phyloP scores from a whole-genome alignment of 1,140 invertebrate species.

The Leptopilina clavipes region DNA sequence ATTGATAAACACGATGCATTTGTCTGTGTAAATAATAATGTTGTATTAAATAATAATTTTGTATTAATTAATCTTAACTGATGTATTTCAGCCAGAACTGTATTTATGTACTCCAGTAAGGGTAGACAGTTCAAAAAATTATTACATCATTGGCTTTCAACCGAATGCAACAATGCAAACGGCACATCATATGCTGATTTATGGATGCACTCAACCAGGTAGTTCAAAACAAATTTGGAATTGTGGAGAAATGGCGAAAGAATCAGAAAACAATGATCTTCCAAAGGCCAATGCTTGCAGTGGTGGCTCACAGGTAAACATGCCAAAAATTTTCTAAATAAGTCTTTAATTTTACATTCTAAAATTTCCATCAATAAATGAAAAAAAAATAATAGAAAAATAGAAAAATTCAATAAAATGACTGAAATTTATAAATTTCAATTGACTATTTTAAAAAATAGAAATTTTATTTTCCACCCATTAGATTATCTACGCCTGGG shows the following conservation, averaged over 20 bases:
- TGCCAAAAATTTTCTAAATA: slow-evolving; percentile 14
- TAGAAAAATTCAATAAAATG: too few relatives aligned
- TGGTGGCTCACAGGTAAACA: slow-evolving; percentile 16
- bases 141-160: slow-evolving; percentile 92
- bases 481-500: slow-evolving; percentile 97
- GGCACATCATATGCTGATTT: slow-evolving; percentile 97
- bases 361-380: too few relatives aligned
- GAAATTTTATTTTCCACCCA: slow-evolving; percentile 32
- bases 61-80: slow-evolving; percentile 50
- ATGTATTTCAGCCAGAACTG: slow-evolving; percentile 83
- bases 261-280: slow-evolving; percentile 64
- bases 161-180: slow-evolving; percentile 93
- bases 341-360: too few relatives aligned
- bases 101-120: slow-evolving; percentile 90
- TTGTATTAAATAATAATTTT: too few relatives aligned
- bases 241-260: slow-evolving; percentile 92
- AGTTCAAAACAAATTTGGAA: slow-evolving; percentile 88
- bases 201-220: slow-evolving; percentile 92
- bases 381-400: too few relatives aligned
- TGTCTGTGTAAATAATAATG: too few relatives aligned
- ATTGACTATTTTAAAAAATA: too few relatives aligned
- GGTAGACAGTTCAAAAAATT: slow-evolving; percentile 80
- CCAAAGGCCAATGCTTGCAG: slow-evolving; percentile 81
- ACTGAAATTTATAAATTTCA: too few relatives aligned
- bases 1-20: too few relatives aligned